phyloP scores from a whole-genome alignment of 2,113 vertebrate genomes.

The Cricetomys ansorgei region DNA sequence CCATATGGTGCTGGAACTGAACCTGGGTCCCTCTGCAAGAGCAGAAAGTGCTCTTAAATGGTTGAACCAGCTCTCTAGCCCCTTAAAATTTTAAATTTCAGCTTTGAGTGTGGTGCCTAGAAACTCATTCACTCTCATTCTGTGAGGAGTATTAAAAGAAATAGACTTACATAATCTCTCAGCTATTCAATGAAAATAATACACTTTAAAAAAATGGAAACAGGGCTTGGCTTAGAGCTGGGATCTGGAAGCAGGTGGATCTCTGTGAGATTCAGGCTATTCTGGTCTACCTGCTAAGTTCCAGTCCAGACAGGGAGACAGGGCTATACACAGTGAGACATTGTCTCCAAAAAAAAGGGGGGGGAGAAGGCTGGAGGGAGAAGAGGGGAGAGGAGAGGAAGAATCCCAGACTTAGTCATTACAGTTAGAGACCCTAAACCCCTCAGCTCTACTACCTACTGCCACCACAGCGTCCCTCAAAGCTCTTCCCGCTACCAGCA shows the following conservation, averaged over 20 bases:
- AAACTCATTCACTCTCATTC: not conserved
- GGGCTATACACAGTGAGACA: not conserved
- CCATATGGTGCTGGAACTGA: not conserved
- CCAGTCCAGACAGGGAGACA: not conserved
- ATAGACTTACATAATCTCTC: not conserved
- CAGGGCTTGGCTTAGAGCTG: not conserved
- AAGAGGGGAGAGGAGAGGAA: not conserved
- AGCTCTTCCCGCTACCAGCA: not conserved
- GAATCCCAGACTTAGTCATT: not conserved
- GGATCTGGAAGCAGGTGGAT: not conserved
- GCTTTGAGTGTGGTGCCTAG: not conserved
- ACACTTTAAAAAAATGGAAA: not conserved
- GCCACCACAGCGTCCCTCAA: not conserved
- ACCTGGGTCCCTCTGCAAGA: not conserved
- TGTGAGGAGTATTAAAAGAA: not conserved
- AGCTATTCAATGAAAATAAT: not conserved
- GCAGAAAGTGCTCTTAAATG: not conserved
- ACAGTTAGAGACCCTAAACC: not conserved
- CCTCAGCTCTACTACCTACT: not conserved
- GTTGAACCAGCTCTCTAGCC: not conserved
- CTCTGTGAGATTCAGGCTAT: not conserved
- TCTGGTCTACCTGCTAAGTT: not conserved
- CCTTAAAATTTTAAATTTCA: not conserved
- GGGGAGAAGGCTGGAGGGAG: not conserved
- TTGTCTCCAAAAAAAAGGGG: too few relatives aligned